Evolutionary conservation across 2,888 invertebrate species (phyloP), one percentile per base, ranked within the genome.

Genomic region (Oligia strigilis): DNA sequence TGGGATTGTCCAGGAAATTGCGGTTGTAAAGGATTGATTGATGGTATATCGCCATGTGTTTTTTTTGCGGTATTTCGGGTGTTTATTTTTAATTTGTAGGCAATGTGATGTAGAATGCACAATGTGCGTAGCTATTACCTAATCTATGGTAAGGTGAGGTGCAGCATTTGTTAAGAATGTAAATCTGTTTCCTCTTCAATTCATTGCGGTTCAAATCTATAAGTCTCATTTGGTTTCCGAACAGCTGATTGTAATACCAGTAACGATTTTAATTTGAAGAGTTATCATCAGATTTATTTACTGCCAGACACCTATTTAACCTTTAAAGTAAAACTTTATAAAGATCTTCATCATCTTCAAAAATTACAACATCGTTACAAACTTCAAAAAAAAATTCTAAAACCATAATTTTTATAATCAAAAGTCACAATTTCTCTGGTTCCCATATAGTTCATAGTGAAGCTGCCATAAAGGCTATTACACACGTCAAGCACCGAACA

Each of bases 401-500:
- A 82, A 73, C 49, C 65, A 80, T 83, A 78, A 80, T 65, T 78
- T 67, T 29, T 1, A 60, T 80, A 81, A 83, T 81, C 67, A 74
- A 80, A 77, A 81, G n/a, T 70, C 80, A 83, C 83, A 72, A 78
- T 88, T 78, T 77, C 40, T 52, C 72, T 40, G 70, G 78, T 88
- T 88, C 89, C 77, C 88, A 90, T 87, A 88, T 88, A 88, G 87
- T 85, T 87, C 85, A 83, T 80, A 73, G 69, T 90, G 90, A 92
- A 91, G 90, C 86, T 74, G 80, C 89, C 75, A 82, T 87, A 86
- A 87, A 87, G 82, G 43, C 60, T 88, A 94, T 94, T 93, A 92
- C 92, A 94, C 92, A 94, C 92, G 91, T 92, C 92, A 72, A 84
- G 83, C 78, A 86, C 86, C 86, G 90, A 87, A 90, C 94, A 94